Evolutionary conservation across 1,140 invertebrate genomes (phyloP), one percentile per base, ranked within the genome.

Genomic region (Trachelipus rathkii): DNA sequence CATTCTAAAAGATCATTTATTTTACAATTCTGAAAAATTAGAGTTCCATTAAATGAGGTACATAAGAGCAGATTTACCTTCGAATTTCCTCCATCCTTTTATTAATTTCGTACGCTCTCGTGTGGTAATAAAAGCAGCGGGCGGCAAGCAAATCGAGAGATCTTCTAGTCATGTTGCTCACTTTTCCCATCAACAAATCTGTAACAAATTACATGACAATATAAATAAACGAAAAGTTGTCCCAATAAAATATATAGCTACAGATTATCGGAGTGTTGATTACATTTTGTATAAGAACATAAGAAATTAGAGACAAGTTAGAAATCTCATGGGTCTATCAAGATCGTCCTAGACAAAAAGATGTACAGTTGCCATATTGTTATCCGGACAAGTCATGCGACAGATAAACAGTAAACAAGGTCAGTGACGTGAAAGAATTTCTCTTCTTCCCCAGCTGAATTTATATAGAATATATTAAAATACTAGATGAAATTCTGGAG

Each of bases 121-220:
- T 94, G 84, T 98, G 92, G 85, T 98, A 99, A 85, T 97, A 99
- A 84, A 97, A 98, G 83, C 94, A 97, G 84, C 97, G 96, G 2
- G 96, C 96, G 50, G 95, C 95, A 81, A 99, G 90, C 10, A 96
- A 87, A 87, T 99, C 97, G 44, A 99, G 89, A 5, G 94, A 95
- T 75, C 97, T 88, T 68, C 96, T 89, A 85, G 99, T 99, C 81
- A 96, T 93, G 33, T 89, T 87, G 11, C 89, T 89, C 15, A 99
- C 89, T 85, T 98, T 98, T 69, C 89, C 89, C 89, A 99, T 93
- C 9, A 99, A 84, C 21, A 87, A 85, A 83, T 98, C 93, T 79
- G 87, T 84, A 74, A 71, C 33, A 33, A n/a, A 74, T 11, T 10
- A 67, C 0, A n/a, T n/a, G n/a, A n/a, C n/a, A n/a, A n/a, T n/a